Evolutionary conservation across 1,140 invertebrate species (phyloP), one percentile per base, ranked within the genome.

Genomic region (Listronotus oregonensis): DNA sequence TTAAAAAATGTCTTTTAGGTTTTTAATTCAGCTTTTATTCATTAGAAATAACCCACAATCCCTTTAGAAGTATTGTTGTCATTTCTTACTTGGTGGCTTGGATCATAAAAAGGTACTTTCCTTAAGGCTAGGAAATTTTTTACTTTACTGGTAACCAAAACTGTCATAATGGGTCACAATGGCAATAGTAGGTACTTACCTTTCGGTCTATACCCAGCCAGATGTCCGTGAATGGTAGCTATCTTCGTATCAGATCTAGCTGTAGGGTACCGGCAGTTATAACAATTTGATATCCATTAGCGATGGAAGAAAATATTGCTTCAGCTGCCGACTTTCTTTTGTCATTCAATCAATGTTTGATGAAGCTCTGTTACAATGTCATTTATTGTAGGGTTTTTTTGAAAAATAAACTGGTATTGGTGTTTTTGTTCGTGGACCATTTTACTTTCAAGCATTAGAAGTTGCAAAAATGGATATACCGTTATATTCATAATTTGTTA

Each of bases 141-240:
- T 60, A 85, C 85, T n/a, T 89, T 84, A 97, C 95, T 42, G 96
- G 94, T 32, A 91, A 54, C 91, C 93, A 77, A 90, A 89, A 31
- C 93, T 89, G 77, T 99, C 96, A 75, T 98, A 96, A 83, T 98
- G 93, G 6, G 96, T 91, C 15, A 96, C 92, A 68, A 99, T 81
- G 1, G 92, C 86, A 67, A 98, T 89, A 11, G 94, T 95, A 34
- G 94, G 93, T 2, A 83, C 74, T 79, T 92, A 64, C 90, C 90
- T 73, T 90, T 88, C 9, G 84, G 81, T 60, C 91, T 92, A 73
- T 87, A 86, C 0, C 93, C 93, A 50, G 88, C 82, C 47, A 99
- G 81, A 79, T 94, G 94, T 15, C 94, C 95, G 82, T 97, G 87
- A 59, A 94, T 82, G 34, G 91, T 94, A 5, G 89, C 85, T 37